Percentiles rank a stretch among this genome's conserved stretches.
Evolutionary conservation across 2,888 invertebrate species (phyloP).

Genomic region (Colostygia pectinataria): DNA sequence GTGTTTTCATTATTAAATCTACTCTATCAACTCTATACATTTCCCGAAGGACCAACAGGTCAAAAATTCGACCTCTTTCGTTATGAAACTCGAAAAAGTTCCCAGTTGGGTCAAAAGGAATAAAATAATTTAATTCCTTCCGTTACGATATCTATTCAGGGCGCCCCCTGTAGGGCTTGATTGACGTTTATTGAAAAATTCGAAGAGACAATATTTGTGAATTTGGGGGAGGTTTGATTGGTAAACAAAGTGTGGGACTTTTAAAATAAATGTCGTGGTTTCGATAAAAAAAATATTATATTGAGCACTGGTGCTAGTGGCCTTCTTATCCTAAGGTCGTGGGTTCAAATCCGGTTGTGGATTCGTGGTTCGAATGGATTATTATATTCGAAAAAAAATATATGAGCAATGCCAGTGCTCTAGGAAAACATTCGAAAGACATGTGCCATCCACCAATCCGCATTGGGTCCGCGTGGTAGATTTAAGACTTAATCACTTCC

Average conservation of each 20-base stretch:
- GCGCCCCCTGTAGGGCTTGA: neutral
- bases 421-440: too few species aligned
- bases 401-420: too few species aligned
- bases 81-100: conserved; percentile 58
- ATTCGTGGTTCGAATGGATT: too few species aligned
- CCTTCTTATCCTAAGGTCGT: too few species aligned
- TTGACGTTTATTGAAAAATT: conserved; percentile 28
- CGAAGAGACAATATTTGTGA: conserved; percentile 8
- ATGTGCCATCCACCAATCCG: too few species aligned
- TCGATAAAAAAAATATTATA: too few species aligned
- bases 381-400: too few species aligned
- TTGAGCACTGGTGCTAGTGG: too few species aligned
- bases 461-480: too few species aligned
- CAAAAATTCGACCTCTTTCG: conserved; percentile 55
- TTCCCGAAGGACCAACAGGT: conserved; percentile 32
- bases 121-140: conserved; percentile 64
- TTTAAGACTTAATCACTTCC: too few species aligned
- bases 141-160: conserved; percentile 22
- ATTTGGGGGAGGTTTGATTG: conserved; percentile 5
- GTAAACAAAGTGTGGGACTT: conserved; percentile 1
- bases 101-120: conserved; percentile 58
- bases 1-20: too few species aligned
- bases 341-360: too few species aligned
- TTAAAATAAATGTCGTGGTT: neutral
- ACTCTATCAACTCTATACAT: conserved; percentile 35